Percentiles rank a stretch among this genome's conserved stretches.
These are phyloP conservation scores for Percopsis transmontana DNA, from an alignment of 2,113 vertebrate species.

Conservation along the genomic window DNA sequence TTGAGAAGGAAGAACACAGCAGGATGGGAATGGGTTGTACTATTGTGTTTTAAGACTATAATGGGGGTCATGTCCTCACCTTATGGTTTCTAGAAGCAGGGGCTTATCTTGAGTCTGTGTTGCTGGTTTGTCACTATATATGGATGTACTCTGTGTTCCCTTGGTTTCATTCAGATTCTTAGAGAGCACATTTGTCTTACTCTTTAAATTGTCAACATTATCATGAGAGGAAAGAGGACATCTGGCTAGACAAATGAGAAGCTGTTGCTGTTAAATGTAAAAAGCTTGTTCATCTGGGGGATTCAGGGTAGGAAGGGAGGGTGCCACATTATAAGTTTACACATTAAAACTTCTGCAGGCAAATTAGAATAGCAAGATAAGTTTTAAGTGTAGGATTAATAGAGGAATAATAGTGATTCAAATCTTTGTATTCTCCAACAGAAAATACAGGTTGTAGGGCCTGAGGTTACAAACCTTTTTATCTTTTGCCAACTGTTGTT, in stretches of 20 bases:
- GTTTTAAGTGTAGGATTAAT: too few species aligned
- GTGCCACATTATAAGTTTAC: too few species aligned
- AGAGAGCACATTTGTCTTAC: slow-evolving; percentile 46
- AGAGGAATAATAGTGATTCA: too few species aligned
- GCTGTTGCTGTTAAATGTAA: slow-evolving; percentile 30
- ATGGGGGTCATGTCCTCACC: slow-evolving; percentile 46
- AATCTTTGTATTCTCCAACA: too few species aligned
- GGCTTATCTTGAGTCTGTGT: slow-evolving; percentile 46
- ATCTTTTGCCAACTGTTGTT: slow-evolving; percentile 25
- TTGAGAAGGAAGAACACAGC: slow-evolving; percentile 1
- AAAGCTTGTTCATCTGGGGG: slow-evolving; percentile 45
- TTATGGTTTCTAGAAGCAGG: slow-evolving; percentile 44
- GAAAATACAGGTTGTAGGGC: too few species aligned
- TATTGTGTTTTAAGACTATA: slow-evolving; percentile 45
- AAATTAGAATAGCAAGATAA: too few species aligned
- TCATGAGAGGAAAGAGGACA: slow-evolving; percentile 7
- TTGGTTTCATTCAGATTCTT: slow-evolving; percentile 21
- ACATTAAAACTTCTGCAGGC: too few species aligned
- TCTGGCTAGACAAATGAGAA: slow-evolving; percentile 24
- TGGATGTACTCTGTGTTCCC: slow-evolving; percentile 22
- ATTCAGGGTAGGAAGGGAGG: too few species aligned
- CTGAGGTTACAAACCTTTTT: not conserved
- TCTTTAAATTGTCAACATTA: too few species aligned
- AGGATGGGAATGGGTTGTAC: slow-evolving; percentile 2
- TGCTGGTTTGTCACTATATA: not conserved